Evolutionary conservation across 2,797 vertebrate species (phyloP).

Genomic region (Avahi laniger): DNA sequence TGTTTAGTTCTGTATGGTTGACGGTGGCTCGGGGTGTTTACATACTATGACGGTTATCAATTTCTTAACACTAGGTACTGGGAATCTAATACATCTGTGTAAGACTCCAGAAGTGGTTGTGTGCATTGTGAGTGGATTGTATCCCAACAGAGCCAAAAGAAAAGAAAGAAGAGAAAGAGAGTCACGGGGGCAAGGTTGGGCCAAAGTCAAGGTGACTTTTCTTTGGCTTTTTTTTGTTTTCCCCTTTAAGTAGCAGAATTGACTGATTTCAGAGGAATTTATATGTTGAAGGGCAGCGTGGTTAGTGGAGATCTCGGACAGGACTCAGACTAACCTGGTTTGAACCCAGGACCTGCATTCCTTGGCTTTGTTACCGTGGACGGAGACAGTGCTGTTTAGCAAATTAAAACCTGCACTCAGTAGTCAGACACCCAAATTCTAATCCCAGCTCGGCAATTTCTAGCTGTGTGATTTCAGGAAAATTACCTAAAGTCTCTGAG

Average conservation of each 20-base stretch:
- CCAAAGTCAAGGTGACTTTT: not conserved
- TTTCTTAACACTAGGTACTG: not conserved
- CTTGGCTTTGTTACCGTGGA: not conserved
- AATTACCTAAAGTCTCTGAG: not conserved
- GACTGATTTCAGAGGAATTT: not conserved
- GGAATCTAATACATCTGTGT: not conserved
- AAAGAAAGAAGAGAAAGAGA: not conserved
- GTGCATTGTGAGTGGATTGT: not conserved
- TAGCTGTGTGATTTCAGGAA: not conserved
- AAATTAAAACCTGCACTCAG: not conserved
- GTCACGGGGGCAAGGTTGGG: not conserved
- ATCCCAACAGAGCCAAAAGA: not conserved
- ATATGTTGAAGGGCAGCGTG: rapidly evolving
- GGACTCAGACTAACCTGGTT: not conserved
- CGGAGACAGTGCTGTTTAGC: not conserved
- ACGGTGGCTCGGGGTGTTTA: not conserved
- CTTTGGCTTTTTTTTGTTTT: no score
- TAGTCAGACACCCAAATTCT: not conserved
- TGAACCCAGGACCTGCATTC: rapidly evolving
- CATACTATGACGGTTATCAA: not conserved
- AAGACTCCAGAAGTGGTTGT: not conserved
- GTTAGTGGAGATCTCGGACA: not conserved
- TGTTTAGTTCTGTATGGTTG: not conserved
- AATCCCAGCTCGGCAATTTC: not conserved
- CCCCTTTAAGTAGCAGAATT: not conserved